Evolutionary conservation across 2,113 vertebrate species (phyloP).

Genomic region (Platichthys stellatus): DNA sequence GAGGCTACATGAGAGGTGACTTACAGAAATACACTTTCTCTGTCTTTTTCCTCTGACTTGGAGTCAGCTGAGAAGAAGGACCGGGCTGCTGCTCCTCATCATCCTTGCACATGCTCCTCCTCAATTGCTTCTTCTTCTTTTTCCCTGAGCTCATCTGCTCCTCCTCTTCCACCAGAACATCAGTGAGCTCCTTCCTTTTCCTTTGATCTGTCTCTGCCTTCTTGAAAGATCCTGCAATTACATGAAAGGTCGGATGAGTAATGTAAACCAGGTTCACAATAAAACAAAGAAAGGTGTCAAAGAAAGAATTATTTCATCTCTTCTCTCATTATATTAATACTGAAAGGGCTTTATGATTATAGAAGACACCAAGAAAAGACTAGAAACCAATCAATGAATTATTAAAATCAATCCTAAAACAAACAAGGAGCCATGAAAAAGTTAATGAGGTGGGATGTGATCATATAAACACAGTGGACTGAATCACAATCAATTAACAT

Average conservation of each 20-base stretch:
- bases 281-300: too few species aligned
- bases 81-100: constrained; percentile 50
- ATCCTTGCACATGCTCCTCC: background rate
- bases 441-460: too few species aligned
- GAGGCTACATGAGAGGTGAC: background rate
- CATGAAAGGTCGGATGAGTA: background rate
- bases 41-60: constrained; percentile 22
- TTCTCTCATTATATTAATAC: too few species aligned
- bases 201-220: background rate
- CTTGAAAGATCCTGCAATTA: constrained; percentile 59
- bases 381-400: too few species aligned
- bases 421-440: too few species aligned
- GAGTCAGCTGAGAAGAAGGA: constrained; percentile 50
- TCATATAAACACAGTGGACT: too few species aligned
- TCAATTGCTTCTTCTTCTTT: constrained; percentile 29
- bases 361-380: too few species aligned
- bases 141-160: background rate
- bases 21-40: constrained; percentile 44
- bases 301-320: too few species aligned
- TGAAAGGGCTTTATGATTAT: too few species aligned
- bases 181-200: constrained; percentile 17
- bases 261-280: background rate
- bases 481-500: too few species aligned
- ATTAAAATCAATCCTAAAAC: too few species aligned
- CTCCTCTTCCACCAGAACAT: constrained; percentile 6